These are phyloP conservation scores for Salmo trutta DNA, from an alignment of 2,797 vertebrate genomes.

Conservation along the genomic window DNA sequence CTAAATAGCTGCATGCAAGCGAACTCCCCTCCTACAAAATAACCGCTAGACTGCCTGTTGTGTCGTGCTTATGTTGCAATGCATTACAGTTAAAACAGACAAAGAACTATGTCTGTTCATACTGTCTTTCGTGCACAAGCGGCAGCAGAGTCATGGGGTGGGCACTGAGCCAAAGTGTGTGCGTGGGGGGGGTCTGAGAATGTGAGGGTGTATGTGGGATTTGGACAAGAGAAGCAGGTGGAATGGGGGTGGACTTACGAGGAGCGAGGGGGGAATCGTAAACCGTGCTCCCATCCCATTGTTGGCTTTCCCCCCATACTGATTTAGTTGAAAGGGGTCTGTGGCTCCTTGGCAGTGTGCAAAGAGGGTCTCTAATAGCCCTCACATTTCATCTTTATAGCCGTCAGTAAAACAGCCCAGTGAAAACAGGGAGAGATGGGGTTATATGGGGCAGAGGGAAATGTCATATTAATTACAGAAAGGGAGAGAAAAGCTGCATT, in stretches of 20 bases:
- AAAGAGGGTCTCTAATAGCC: slow-evolving; percentile 56
- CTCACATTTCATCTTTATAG: slow-evolving; percentile 73
- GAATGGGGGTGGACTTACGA: background rate
- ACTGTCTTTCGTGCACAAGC: too few species aligned
- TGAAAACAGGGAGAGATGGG: slow-evolving; percentile 60
- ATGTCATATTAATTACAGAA: slow-evolving; percentile 63
- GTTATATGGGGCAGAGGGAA: slow-evolving; percentile 57
- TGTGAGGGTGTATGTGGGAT: background rate
- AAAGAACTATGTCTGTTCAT: too few species aligned
- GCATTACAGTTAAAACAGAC: too few species aligned
- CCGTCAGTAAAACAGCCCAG: slow-evolving; percentile 61
- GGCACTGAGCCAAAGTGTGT: background rate
- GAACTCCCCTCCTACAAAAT: too few species aligned
- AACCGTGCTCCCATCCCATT: slow-evolving; percentile 41
- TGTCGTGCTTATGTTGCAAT: too few species aligned
- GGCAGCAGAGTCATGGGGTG: too few species aligned
- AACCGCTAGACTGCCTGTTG: too few species aligned
- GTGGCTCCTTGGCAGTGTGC: slow-evolving; percentile 25
- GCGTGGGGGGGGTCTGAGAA: background rate
- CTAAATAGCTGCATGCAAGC: too few species aligned
- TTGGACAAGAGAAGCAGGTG: slow-evolving; percentile 10
- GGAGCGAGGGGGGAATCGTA: slow-evolving; percentile 31
- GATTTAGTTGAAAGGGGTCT: slow-evolving; percentile 50
- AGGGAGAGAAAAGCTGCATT: slow-evolving; percentile 32
- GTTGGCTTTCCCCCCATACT: slow-evolving; percentile 26